Base-by-base conservation (phyloP, 2,113 vertebrate species). In the Bubo scandiacus region DNA sequence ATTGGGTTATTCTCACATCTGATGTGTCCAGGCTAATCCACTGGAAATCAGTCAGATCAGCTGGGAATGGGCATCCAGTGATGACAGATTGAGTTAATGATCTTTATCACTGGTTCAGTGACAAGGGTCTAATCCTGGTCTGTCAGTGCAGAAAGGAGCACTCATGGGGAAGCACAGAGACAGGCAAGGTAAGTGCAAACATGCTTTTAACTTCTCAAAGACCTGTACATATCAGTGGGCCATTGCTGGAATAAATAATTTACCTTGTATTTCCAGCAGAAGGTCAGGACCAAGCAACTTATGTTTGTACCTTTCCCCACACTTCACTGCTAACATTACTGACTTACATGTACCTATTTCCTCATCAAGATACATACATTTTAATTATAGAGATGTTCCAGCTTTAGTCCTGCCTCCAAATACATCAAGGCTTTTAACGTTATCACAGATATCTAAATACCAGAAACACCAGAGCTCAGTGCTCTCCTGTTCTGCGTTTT, bases 21-120 rank as follows among this genome's bases (percentile, higher is more conserved):
- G 86, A 86, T 11, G 13, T 52, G 81, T 58, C 49, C 32, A 26
- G 68, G 66, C 59, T 96, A 94, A 89, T 90, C 89, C 87, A 62
- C 90, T 77, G 75, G 77, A 87, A 96, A 90, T 94, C 90, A 90
- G 92, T 93, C 57, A 86, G 85, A 81, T 96, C 81, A 94, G 90
- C 86, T 92, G 84, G 67, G 73, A 96, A 84, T 68, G 72, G 74
- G 45, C 52, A 92, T 36, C 54, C 49, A 90, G 81, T 45, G 79
- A 88, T 81, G 88, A 94, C 92, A 95, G 94, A 94, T 42, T 12
- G 27, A 87, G 84, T 92, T 93, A 96, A 97, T 96, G 87, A 74
- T 87, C 87, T 95, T 95, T 92, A 82, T 78, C 0, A 0, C 43
- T 5, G 6, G 74, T 88, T 93, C 86, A 86, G 45, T 49, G 81